A percentile compares a stretch with the other conserved stretches of the same genome.
These are phyloP conservation scores for Aurelia aurita complex sp. Pacific DNA, from an alignment of 30 jellyfish, hydroid and myxozoan genomes.

Conservation along the genomic window DNA sequence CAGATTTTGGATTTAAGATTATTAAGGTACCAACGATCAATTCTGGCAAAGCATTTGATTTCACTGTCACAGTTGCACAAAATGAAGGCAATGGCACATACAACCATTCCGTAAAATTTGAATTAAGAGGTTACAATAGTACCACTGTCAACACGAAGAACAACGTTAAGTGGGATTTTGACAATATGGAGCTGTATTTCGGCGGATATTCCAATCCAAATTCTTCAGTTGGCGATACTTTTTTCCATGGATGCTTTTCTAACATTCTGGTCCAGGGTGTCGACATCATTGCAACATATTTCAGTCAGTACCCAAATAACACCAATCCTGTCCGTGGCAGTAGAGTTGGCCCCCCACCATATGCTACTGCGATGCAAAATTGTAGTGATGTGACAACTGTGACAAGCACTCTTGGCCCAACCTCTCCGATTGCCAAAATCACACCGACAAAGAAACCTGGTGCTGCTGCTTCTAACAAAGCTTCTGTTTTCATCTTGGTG, in stretches of 20 bases:
- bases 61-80: constrained; percentile 1
- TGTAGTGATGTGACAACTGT: constrained; percentile 5
- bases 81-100: not conserved
- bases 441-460: not conserved
- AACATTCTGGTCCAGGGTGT: constrained; percentile 9
- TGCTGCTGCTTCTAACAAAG: not conserved
- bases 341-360: too few relatives aligned
- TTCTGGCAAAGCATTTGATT: constrained; percentile 14
- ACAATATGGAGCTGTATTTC: constrained; percentile 1
- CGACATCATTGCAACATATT: constrained; percentile 16
- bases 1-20: not conserved
- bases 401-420: too few relatives aligned
- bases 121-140: not conserved
- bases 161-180: not conserved
- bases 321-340: constrained; percentile 24
- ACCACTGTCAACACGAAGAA: not conserved
- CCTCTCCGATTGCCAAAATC: not conserved
- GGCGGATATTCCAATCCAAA: not conserved
- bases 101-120: not conserved
- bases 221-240: not conserved
- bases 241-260: constrained; percentile 25
- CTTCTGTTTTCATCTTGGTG: too few relatives aligned
- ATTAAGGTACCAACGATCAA: not conserved
- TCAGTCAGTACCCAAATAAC: constrained; percentile 27
- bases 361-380: not conserved